Evolutionary conservation across 2,113 vertebrate species (phyloP).

Genomic region (Cochlearius cochlearius): DNA sequence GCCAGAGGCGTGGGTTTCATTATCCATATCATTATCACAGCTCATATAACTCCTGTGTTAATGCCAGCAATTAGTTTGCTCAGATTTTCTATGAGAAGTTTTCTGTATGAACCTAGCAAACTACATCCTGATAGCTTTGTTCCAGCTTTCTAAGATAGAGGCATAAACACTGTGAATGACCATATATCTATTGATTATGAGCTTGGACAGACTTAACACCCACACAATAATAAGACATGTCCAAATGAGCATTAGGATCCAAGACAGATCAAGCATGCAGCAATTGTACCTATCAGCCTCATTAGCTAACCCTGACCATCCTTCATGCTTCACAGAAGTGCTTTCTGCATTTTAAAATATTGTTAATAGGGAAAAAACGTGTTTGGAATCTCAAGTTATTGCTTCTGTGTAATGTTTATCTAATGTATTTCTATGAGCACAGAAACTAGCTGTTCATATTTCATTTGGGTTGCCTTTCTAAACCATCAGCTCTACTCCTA

Average conservation of each 20-base stretch:
- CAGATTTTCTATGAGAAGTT: background rate
- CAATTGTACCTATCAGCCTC: constrained; percentile 43
- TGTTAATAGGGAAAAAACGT: constrained; percentile 18
- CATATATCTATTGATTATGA: constrained; percentile 24
- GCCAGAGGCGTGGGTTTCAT: background rate
- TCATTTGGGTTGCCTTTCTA: background rate
- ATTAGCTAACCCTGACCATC: constrained; percentile 34
- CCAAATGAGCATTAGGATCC: constrained; percentile 46
- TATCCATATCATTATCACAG: constrained; percentile 14
- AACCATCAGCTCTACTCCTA: background rate
- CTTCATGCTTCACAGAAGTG: constrained; percentile 11
- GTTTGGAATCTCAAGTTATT: constrained; percentile 40
- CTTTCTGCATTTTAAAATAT: constrained; percentile 55
- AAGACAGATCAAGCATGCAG: constrained; percentile 35
- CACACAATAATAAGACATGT: constrained; percentile 23
- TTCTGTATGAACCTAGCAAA: constrained; percentile 4
- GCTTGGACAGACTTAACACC: constrained; percentile 30
- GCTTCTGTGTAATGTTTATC: background rate
- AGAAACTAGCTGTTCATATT: background rate
- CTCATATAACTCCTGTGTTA: constrained; percentile 1
- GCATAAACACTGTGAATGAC: constrained; percentile 3
- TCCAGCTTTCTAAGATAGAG: constrained; percentile 11
- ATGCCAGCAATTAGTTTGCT: constrained; percentile 45
- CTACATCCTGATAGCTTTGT: constrained; percentile 7
- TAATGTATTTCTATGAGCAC: background rate